These are phyloP conservation scores for Diloba caeruleocephala DNA, from an alignment of 2,888 invertebrate species.

Conservation along the genomic window DNA sequence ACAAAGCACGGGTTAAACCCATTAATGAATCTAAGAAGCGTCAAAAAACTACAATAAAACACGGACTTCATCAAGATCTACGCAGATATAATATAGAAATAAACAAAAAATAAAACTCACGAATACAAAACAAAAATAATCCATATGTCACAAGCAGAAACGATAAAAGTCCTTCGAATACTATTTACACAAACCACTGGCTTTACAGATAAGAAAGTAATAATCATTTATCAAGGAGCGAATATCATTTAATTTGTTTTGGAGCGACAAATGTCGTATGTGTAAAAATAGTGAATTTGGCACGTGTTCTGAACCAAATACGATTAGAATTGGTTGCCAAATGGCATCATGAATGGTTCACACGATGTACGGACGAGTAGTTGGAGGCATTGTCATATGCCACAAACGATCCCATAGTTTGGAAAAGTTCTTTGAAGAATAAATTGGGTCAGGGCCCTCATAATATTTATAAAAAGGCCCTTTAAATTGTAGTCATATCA, in stretches of 20 bases:
- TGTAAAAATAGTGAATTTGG: conserved; percentile 66
- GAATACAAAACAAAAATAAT: conserved; percentile 64
- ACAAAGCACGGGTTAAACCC: conserved; percentile 20
- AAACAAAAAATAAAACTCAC: conserved; percentile 56
- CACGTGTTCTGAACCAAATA: conserved; percentile 64
- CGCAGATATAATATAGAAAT: conserved; percentile 40
- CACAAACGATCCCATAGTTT: conserved; percentile 32
- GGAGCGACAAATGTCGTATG: conserved; percentile 52
- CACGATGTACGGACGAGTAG: conserved; percentile 29
- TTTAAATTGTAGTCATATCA: no score
- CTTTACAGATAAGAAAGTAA: conserved; percentile 46
- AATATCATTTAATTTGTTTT: conserved; percentile 47
- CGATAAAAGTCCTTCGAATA: conserved; percentile 54
- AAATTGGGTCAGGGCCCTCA: conserved; percentile 27
- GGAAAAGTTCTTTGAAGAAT: conserved; percentile 13
- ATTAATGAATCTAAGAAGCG: conserved; percentile 15
- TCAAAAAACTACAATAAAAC: conserved; percentile 20
- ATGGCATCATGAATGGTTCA: conserved; percentile 59
- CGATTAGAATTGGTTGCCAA: conserved; percentile 66
- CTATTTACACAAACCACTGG: conserved; percentile 40
- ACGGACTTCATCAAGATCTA: conserved; percentile 26
- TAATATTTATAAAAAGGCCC: not conserved
- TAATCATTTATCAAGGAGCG: conserved; percentile 48
- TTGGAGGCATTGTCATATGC: conserved; percentile 41
- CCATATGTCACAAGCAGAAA: conserved; percentile 58